Evolutionary conservation across 2,888 invertebrate genomes (phyloP).

Genomic region (Macrophya alboannulata): DNA sequence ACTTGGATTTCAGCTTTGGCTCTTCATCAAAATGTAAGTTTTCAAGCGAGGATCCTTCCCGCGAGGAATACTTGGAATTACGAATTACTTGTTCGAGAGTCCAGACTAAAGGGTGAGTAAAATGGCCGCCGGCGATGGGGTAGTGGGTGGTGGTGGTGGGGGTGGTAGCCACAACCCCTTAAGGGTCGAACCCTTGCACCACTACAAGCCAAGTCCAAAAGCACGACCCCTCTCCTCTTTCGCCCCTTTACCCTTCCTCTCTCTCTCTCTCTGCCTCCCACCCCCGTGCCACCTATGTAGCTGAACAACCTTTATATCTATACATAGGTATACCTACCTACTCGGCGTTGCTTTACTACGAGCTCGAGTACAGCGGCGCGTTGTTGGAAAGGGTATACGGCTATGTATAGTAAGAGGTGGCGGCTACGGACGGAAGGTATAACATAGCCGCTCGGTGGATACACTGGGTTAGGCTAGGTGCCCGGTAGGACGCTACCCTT

Average conservation of each 20-base stretch:
- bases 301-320: slow-evolving; percentile 78
- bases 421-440: slow-evolving; percentile 55
- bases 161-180: slow-evolving; percentile 80
- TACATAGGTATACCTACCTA: slow-evolving; percentile 67
- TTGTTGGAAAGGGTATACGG: slow-evolving; percentile 44
- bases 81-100: slow-evolving; percentile 77
- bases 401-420: slow-evolving; percentile 50
- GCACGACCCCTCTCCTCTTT: slow-evolving; percentile 64
- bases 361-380: slow-evolving; percentile 67
- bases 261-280: slow-evolving; percentile 63
- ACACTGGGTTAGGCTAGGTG: slow-evolving; percentile 54
- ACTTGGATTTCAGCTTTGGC: not conserved
- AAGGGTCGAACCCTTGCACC: slow-evolving; percentile 79
- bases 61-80: slow-evolving; percentile 51
- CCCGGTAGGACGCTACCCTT: slow-evolving; percentile 49
- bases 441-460: slow-evolving; percentile 56
- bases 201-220: slow-evolving; percentile 74
- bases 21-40: slow-evolving; percentile 46
- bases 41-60: slow-evolving; percentile 47
- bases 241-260: slow-evolving; percentile 62
- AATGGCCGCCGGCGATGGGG: slow-evolving; percentile 77
- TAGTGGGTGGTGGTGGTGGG: slow-evolving; percentile 67
- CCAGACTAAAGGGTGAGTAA: slow-evolving; percentile 77
- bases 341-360: slow-evolving; percentile 63
- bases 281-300: slow-evolving; percentile 61